phyloP scores from a whole-genome alignment of 2,888 invertebrate genomes.

The Agrilus mali region DNA sequence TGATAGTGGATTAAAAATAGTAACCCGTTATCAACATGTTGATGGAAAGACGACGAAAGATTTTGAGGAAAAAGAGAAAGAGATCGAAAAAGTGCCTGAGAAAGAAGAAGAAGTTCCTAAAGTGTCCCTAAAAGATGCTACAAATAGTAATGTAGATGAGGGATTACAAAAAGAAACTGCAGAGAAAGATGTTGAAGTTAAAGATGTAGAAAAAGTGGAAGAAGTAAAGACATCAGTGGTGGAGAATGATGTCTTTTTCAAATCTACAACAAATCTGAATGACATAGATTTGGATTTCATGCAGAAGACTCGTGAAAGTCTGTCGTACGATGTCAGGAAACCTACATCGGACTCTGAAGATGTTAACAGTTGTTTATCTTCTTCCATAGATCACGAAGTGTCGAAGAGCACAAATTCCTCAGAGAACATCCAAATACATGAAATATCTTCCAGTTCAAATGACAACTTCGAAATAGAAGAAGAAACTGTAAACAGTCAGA shows the following conservation, averaged over 20 bases:
- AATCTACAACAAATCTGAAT: not conserved
- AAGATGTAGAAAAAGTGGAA: not conserved
- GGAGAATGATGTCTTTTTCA: not conserved
- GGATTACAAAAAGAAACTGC: not conserved
- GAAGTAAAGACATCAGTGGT: not conserved
- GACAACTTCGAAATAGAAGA: slow-evolving; percentile 27
- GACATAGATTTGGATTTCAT: slow-evolving; percentile 15
- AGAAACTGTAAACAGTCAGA: not conserved
- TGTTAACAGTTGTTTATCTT: slow-evolving; percentile 1
- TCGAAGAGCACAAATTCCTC: slow-evolving; percentile 14
- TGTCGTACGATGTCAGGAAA: slow-evolving; percentile 16
- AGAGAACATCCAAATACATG: slow-evolving; percentile 47
- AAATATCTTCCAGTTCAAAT: slow-evolving; percentile 51
- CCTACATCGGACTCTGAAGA: not conserved
- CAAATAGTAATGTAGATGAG: slow-evolving; percentile 1
- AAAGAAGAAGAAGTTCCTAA: not conserved
- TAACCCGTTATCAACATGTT: slow-evolving; percentile 22
- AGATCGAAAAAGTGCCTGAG: slow-evolving; percentile 8
- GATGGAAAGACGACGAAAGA: not conserved
- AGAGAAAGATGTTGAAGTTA: not conserved
- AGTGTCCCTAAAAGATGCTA: not conserved
- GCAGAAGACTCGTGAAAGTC: slow-evolving; percentile 24
- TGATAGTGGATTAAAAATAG: slow-evolving; percentile 26
- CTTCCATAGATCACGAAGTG: slow-evolving; percentile 15
- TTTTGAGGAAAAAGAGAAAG: slow-evolving; percentile 2